Base-by-base conservation (phyloP, 2,113 vertebrate species). In the Otis tarda region DNA sequence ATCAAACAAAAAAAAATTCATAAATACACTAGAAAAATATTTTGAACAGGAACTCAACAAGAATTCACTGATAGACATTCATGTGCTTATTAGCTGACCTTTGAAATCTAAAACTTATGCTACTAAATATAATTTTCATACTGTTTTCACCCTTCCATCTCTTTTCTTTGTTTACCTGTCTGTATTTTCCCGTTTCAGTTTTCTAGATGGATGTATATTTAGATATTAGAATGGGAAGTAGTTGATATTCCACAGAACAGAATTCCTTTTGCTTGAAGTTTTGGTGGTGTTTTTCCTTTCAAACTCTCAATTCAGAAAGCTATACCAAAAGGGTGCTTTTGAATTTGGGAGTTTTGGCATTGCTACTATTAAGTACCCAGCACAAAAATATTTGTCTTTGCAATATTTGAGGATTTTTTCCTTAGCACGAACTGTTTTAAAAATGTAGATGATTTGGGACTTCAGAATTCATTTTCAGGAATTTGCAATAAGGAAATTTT, bases 221-320 rank as follows among this genome's bases (percentile, higher is more conserved):
- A 50, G 27, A 30, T 20, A 9, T 49, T 82, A 79, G 55, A 76
- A 53, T 12, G 13, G 74, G 77, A 87, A 91, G 31, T 10, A 82
- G 37, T 27, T 70, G 27, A 69, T 83, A 59, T 19, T 71, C 12
- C 8, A 25, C 55, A 20, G 7, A 17, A 73, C 35, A 61, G 50
- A 96, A 73, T 23, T 52, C 52, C 37, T 85, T 95, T 94, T 75
- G 14, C 23, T 91, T 83, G 65, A 88, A 78, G 31, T 28, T 15
- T 20, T 87, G 27, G 4, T 77, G 22, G 9, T 16, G 11, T 14
- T 87, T 85, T 83, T 75, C 65, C 30, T 91, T 69, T 81, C 86
- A 83, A 63, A 85, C 45, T 86, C 57, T 73, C 55, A 79, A 60
- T 94, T 97, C 81, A 76, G 90, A 96, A 90, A 93, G n/a, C 63